These are phyloP conservation scores for Paramisgurnus dabryanus DNA, from an alignment of 2,113 vertebrate genomes.

Conservation along the genomic window DNA sequence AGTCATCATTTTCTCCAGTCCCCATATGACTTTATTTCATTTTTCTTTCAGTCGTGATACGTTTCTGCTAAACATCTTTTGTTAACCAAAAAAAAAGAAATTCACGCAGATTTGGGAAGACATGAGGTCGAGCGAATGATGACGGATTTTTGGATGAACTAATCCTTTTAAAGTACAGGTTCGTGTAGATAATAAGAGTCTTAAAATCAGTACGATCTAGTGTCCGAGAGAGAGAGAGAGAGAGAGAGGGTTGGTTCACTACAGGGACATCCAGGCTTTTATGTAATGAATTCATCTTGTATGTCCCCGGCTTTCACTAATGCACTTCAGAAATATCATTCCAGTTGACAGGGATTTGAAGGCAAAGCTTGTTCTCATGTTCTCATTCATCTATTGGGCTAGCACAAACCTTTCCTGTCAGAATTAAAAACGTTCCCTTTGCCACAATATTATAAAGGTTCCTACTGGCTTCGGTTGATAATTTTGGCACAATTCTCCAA, in stretches of 20 bases:
- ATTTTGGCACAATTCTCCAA: constrained; percentile 7
- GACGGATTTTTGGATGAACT: background rate
- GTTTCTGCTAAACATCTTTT: background rate
- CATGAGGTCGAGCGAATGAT: background rate
- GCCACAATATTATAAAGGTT: background rate
- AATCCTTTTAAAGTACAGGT: background rate
- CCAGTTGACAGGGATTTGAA: background rate
- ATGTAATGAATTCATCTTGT: background rate
- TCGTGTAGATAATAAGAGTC: background rate
- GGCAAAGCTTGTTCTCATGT: background rate
- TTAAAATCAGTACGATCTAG: background rate
- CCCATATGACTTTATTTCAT: too few species aligned
- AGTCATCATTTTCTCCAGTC: too few species aligned
- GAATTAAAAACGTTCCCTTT: background rate
- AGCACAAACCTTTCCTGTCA: background rate
- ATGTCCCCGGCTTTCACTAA: background rate
- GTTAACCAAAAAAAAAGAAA: background rate
- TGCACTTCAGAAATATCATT: background rate
- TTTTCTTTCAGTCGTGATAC: background rate
- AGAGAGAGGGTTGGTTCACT: background rate
- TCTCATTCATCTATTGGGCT: constrained; percentile 15
- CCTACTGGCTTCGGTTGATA: constrained; percentile 17
- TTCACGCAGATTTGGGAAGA: background rate
- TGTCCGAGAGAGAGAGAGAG: background rate
- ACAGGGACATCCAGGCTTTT: background rate